Evolutionary conservation across 2,797 vertebrate genomes (phyloP), one percentile per base, ranked within the genome.

Genomic region (Clarias laeviceps): DNA sequence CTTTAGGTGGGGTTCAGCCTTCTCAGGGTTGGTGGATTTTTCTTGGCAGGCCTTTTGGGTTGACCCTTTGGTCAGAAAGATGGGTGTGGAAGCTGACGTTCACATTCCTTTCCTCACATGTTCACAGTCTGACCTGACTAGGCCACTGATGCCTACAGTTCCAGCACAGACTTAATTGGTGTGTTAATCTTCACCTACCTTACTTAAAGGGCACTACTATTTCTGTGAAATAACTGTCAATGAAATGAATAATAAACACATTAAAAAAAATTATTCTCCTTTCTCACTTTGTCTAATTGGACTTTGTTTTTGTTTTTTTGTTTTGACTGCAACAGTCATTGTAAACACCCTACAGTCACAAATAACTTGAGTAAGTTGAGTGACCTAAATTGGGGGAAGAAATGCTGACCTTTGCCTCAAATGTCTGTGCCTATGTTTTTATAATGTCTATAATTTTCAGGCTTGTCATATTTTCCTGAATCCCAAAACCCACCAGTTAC

Each of bases 31-130:
- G 90, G 92, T 91, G 89, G 89, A 91, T 93, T 95, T 95, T 93
- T 94, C 90, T 96, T 96, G 94, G 94, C 94, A 89, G 2, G 90
- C 77, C 85, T 88, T 88, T 45, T 66, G 73, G 87, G 91, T 91
- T 88, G 85, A 89, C 93, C 91, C 93, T 93, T 94, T 87, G 94
- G 94, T 94, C 88, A 80, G 86, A 92, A 90, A 90, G 88, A 93
- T 94, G 94, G 93, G 92, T 92, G 93, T 92, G 92, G 93, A 93
- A 87, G 89, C 93, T 93, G 92, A 93, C 90, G 87, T 84, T 92
- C 92, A 88, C 92, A 93, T 93, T 93, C 93, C 92, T 87, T 72
- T 85, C 59, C 61, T 83, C 66, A 72, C 73, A 85, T 29, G 59
- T 64, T 77, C 50, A 66, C 83, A 89, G 91, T 87, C 84, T 76